Evolutionary conservation across 2,888 invertebrate species (phyloP).

Genomic region (Scrobipalpa costella): DNA sequence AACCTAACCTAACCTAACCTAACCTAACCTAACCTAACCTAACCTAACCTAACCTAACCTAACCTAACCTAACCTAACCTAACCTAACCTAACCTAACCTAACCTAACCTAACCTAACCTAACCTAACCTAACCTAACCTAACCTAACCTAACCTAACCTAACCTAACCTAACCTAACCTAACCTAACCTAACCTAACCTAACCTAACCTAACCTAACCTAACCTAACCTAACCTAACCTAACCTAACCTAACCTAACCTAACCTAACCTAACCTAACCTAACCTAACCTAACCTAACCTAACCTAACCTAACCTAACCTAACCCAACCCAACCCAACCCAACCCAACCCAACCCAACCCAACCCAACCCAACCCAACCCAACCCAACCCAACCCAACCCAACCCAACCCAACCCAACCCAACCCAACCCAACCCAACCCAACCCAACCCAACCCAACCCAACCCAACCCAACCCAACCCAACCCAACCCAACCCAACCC

Average conservation of each 20-base stretch:
- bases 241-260: slow-evolving; percentile 36
- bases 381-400: slow-evolving; percentile 27
- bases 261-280: slow-evolving; percentile 32
- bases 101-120: too few species aligned
- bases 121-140: too few species aligned
- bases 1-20: too few species aligned
- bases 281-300: slow-evolving; percentile 13
- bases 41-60: too few species aligned
- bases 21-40: too few species aligned
- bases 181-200: slow-evolving; percentile 34
- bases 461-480: slow-evolving; percentile 6
- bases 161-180: slow-evolving; percentile 31
- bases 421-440: slow-evolving; percentile 32
- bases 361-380: slow-evolving; percentile 31
- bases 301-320: slow-evolving; percentile 33
- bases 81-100: too few species aligned
- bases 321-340: slow-evolving; percentile 31
- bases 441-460: background rate
- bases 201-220: slow-evolving; percentile 34
- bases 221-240: slow-evolving; percentile 36
- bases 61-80: too few species aligned
- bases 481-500: slow-evolving; percentile 23
- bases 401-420: slow-evolving; percentile 31
- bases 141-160: too few species aligned
- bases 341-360: slow-evolving; percentile 31